These are phyloP conservation scores for Hymenopus coronatus DNA, from an alignment of 2,888 invertebrate species.

Conservation along the genomic window DNA sequence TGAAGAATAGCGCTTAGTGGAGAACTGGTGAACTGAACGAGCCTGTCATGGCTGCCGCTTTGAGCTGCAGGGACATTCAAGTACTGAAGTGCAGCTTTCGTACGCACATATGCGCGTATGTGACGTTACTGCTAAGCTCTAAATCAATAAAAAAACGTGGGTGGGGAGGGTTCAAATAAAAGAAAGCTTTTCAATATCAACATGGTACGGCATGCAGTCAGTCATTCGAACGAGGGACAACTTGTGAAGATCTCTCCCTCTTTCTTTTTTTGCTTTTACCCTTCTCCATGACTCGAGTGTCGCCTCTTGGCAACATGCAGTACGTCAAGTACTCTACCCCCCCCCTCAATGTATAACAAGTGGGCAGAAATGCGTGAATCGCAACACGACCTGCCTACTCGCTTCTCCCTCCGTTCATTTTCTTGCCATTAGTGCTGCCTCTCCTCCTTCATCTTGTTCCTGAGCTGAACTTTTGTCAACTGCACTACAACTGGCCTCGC, in stretches of 20 bases:
- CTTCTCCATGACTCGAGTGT: background rate
- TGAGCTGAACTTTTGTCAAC: background rate
- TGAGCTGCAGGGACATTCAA: background rate
- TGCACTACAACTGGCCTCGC: background rate
- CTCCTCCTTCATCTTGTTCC: background rate
- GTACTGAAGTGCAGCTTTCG: background rate
- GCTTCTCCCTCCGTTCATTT: background rate
- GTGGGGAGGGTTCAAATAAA: background rate
- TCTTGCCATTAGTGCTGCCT: background rate
- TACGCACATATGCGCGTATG: background rate
- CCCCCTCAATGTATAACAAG: background rate
- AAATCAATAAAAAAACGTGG: background rate
- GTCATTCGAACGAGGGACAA: background rate
- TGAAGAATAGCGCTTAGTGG: no score
- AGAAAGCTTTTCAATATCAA: background rate
- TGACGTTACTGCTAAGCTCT: background rate
- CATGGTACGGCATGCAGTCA: background rate
- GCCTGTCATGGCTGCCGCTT: background rate
- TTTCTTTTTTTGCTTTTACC: background rate
- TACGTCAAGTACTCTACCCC: background rate
- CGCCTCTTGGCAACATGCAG: background rate
- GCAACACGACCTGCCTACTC: background rate
- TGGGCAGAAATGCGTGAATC: background rate
- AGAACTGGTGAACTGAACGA: background rate
- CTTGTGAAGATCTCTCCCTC: background rate